These are phyloP conservation scores for Cariama cristata DNA, from an alignment of 2,113 vertebrate genomes.

Conservation along the genomic window DNA sequence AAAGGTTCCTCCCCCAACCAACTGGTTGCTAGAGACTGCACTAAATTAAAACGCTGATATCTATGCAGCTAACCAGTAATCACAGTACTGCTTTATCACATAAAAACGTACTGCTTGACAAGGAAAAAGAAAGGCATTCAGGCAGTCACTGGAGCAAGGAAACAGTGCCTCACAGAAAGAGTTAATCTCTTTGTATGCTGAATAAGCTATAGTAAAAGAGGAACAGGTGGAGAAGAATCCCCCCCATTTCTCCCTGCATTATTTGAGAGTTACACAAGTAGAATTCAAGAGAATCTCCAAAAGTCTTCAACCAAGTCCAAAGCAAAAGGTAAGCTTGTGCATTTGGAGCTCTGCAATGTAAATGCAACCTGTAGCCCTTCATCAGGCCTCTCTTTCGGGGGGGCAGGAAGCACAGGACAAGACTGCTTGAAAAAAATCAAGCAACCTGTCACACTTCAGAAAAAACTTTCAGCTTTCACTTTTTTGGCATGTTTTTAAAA, in stretches of 20 bases:
- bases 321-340: not conserved
- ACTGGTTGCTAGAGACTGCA: not conserved
- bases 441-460: not conserved
- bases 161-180: constrained; percentile 37
- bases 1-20: not conserved
- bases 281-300: not conserved
- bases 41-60: not conserved
- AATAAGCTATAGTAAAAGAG: constrained; percentile 34
- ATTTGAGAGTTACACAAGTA: not conserved
- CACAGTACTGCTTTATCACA: constrained; percentile 17
- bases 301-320: not conserved
- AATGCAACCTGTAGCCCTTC: not conserved
- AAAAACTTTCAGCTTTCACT: not conserved
- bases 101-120: constrained; percentile 1
- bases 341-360: not conserved
- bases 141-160: constrained; percentile 40
- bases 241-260: not conserved
- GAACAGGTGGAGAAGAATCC: constrained; percentile 33
- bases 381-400: not conserved
- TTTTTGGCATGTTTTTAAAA: not conserved
- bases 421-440: not conserved
- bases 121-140: constrained; percentile 44
- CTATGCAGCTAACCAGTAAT: constrained; percentile 9
- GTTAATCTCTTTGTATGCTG: constrained; percentile 27
- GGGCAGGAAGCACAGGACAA: not conserved